A percentile compares a stretch with the other conserved stretches of the same genome.
Conservation (phyloP, 2,797 vertebrate genomes). For the Mormyrus hasselquistii region DNA sequence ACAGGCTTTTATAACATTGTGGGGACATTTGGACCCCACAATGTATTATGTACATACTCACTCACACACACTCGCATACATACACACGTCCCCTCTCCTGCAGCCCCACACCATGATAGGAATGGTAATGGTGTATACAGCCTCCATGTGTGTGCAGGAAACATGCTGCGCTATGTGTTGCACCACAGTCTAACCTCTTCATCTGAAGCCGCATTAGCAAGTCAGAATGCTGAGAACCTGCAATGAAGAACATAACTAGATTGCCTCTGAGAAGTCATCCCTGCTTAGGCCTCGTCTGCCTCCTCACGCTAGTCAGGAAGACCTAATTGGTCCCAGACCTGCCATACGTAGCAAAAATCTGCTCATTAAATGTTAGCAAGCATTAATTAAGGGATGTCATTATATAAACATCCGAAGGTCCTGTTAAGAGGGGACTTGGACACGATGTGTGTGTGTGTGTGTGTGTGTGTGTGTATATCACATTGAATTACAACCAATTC, state of each 20-base stretch:
- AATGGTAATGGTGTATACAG: not conserved
- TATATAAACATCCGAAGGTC: slow-evolving; percentile 1
- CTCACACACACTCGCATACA: not conserved
- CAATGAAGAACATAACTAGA: not conserved
- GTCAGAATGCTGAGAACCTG: not conserved
- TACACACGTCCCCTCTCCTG: not conserved
- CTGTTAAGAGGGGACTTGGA: not conserved
- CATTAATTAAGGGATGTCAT: not conserved
- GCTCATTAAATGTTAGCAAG: not conserved
- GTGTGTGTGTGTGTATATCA: not conserved
- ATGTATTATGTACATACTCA: not conserved
- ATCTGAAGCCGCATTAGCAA: not conserved
- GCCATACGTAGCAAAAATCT: not conserved
- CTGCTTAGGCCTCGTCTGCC: not conserved
- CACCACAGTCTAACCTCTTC: not conserved
- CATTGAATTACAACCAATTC: not conserved
- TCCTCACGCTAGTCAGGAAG: not conserved
- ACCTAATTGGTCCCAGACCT: slow-evolving; percentile 3
- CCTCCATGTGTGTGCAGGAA: not conserved
- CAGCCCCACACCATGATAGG: not conserved
- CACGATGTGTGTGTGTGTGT: not conserved
- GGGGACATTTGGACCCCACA: not conserved
- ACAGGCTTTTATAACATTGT: not conserved
- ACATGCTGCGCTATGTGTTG: not conserved
- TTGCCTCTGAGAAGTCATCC: not conserved